Percentiles rank a stretch among this genome's conserved stretches.
Evolutionary conservation across 2,797 vertebrate species (phyloP).

Genomic region (Adelosebastes latens): DNA sequence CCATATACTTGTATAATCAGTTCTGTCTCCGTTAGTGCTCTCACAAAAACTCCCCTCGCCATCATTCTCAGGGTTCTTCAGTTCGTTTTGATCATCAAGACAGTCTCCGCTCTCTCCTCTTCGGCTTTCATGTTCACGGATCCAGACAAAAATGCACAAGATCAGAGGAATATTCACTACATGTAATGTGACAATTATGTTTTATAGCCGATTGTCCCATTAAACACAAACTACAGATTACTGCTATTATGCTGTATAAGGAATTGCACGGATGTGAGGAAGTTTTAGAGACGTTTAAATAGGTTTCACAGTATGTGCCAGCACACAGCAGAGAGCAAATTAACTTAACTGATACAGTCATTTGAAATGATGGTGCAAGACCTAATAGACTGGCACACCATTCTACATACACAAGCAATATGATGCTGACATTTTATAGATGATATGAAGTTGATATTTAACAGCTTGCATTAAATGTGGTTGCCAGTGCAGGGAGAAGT

Average conservation of each 20-base stretch:
- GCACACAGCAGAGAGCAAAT: conserved; percentile 17
- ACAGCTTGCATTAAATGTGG: background rate
- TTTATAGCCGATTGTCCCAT: conserved; percentile 10
- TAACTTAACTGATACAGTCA: conserved; percentile 21
- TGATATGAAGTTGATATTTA: conserved; percentile 20
- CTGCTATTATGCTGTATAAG: conserved; percentile 15
- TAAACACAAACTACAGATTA: conserved; percentile 27
- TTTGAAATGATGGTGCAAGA: conserved; percentile 31
- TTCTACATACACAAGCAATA: conserved; percentile 1
- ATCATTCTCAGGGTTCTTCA: background rate
- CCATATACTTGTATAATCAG: background rate
- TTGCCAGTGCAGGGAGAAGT: background rate
- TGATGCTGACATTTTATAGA: background rate
- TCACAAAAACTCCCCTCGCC: background rate
- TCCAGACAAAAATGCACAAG: background rate
- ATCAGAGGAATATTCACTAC: conserved; percentile 15
- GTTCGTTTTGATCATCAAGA: conserved; percentile 8
- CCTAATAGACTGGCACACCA: background rate
- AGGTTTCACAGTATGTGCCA: conserved; percentile 15
- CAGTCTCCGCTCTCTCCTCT: background rate
- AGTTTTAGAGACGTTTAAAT: conserved; percentile 10
- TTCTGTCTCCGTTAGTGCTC: background rate
- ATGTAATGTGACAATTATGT: conserved; percentile 19
- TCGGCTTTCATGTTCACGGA: conserved; percentile 6
- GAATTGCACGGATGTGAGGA: conserved; percentile 3